Conservation (phyloP, 2,113 vertebrate genomes). For the Callipepla californica region DNA sequence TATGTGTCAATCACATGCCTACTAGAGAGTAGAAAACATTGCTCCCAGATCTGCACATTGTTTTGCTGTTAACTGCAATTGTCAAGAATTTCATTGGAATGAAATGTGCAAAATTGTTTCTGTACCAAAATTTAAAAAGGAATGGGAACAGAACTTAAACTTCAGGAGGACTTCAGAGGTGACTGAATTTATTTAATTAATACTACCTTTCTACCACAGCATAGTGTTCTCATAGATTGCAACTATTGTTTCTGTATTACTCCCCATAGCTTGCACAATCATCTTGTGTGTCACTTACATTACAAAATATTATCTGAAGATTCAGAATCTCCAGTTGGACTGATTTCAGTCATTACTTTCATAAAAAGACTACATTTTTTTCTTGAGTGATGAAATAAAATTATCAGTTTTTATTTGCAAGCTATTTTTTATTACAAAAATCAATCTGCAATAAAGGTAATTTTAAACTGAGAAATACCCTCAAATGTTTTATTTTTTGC, state of each 20-base stretch:
- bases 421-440: not conserved
- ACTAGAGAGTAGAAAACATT: not conserved
- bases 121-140: not conserved
- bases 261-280: not conserved
- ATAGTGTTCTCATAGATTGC: not conserved
- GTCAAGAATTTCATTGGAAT: not conserved
- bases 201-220: not conserved
- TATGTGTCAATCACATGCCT: not conserved
- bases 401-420: constrained; percentile 30
- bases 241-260: not conserved
- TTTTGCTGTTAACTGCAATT: not conserved
- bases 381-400: not conserved
- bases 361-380: not conserved
- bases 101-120: not conserved
- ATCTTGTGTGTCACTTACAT: rapidly evolving
- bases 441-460: constrained; percentile 22
- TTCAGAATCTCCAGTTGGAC: not conserved
- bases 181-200: not conserved
- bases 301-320: not conserved
- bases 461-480: not conserved
- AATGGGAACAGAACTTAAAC: not conserved
- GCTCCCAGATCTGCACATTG: rapidly evolving
- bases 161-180: not conserved
- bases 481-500: not conserved
- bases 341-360: not conserved